These are phyloP conservation scores for Hozukius guyotensis DNA, from an alignment of 2,797 vertebrate genomes.

Conservation along the genomic window DNA sequence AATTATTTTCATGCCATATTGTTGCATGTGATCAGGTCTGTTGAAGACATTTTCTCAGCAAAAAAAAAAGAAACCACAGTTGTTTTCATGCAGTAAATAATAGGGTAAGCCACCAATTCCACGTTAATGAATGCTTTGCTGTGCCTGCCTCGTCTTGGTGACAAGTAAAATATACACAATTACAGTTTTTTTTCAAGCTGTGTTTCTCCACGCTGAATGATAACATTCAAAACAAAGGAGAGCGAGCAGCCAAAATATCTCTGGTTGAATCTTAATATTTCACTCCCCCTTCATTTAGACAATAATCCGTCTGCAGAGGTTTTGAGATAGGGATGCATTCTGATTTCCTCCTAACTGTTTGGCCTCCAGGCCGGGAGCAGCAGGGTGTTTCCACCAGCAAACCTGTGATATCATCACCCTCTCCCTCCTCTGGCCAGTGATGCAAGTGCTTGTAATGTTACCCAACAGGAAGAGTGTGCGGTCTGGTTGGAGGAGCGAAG, in stretches of 20 bases:
- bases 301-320: background rate
- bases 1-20: background rate
- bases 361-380: background rate
- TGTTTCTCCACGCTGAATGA: background rate
- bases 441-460: conserved; percentile 55
- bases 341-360: background rate
- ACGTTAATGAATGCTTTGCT: background rate
- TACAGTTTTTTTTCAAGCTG: background rate
- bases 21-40: background rate
- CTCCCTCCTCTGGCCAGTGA: conserved; percentile 31
- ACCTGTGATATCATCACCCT: conserved; percentile 32
- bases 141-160: background rate
- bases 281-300: background rate
- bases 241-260: background rate
- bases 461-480: background rate
- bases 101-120: too few relatives aligned
- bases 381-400: background rate
- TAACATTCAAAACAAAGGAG: background rate
- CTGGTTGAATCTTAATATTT: background rate
- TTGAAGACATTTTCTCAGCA: background rate
- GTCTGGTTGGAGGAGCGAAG: conserved; percentile 7
- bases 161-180: background rate
- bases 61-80: background rate
- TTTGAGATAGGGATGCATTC: background rate
- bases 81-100: background rate